A percentile compares a stretch with the other conserved stretches of the same genome.
These are phyloP conservation scores for Atrina japonica DNA, from an alignment of 2,888 invertebrate species.

Conservation along the genomic window DNA sequence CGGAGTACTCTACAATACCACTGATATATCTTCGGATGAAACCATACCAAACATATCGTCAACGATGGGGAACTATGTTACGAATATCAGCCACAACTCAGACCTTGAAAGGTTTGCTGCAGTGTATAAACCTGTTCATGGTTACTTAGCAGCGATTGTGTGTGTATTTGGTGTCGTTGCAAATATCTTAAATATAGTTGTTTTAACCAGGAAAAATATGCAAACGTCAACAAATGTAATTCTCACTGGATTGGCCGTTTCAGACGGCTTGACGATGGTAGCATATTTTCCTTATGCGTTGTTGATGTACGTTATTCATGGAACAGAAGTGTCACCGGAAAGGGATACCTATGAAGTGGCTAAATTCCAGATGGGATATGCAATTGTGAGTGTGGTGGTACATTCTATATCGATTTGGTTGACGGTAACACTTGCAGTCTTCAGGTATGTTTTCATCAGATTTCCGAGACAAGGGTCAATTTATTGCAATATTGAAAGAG, in stretches of 20 bases:
- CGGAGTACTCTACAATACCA: too few species aligned
- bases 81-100: constrained; percentile 42
- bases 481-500: constrained; percentile 91
- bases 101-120: constrained; percentile 53
- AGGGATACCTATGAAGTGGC: constrained; percentile 75
- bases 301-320: constrained; percentile 74
- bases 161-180: constrained; percentile 95
- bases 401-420: constrained; percentile 97
- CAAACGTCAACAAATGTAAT: constrained; percentile 93
- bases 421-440: constrained; percentile 95
- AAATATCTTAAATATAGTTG: constrained; percentile 94
- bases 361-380: constrained; percentile 86
- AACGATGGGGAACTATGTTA: constrained; percentile 15
- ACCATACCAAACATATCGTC: too few species aligned
- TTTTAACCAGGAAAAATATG: constrained; percentile 95
- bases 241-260: constrained; percentile 91
- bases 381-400: constrained; percentile 92
- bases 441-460: constrained; percentile 86
- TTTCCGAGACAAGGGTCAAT: constrained; percentile 89
- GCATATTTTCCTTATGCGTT: constrained; percentile 95
- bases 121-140: constrained; percentile 85
- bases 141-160: constrained; percentile 91
- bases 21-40: too few species aligned
- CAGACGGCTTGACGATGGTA: constrained; percentile 92
- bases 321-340: constrained; percentile 56